phyloP scores from a whole-genome alignment of 2,888 invertebrate genomes.

The Lysandra coridon region DNA sequence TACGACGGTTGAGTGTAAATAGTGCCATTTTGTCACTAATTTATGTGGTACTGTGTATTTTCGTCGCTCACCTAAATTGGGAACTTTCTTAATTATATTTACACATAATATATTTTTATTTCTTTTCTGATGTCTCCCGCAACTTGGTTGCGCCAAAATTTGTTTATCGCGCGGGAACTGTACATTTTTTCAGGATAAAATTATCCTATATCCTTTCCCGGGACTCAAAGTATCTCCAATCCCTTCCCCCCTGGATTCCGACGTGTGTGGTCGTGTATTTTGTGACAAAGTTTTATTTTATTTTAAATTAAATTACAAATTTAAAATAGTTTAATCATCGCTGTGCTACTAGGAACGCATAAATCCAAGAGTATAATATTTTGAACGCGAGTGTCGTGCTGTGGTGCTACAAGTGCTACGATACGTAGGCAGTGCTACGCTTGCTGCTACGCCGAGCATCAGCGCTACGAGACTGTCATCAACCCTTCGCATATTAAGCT shows the following conservation, averaged over 20 bases:
- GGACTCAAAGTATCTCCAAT: too few relatives aligned
- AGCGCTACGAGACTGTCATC: not conserved
- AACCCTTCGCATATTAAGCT: not conserved
- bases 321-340: not conserved
- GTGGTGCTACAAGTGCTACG: not conserved
- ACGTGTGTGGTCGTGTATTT: not conserved
- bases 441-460: not conserved
- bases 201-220: too few relatives aligned
- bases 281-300: not conserved
- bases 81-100: not conserved
- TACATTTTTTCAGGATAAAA: too few relatives aligned
- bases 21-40: conserved; percentile 7
- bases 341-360: not conserved
- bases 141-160: too few relatives aligned
- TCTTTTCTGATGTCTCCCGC: too few relatives aligned
- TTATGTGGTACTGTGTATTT: conserved; percentile 21
- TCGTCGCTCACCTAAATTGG: not conserved
- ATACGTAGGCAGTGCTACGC: not conserved
- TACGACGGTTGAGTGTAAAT: conserved; percentile 18
- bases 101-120: too few relatives aligned
- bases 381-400: not conserved
- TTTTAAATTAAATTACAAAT: not conserved
- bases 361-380: not conserved
- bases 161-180: too few relatives aligned
- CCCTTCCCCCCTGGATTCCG: not conserved